These are phyloP conservation scores for Acrocyrtus sp. DNA, from an alignment of 2,888 invertebrate species.

Conservation along the genomic window DNA sequence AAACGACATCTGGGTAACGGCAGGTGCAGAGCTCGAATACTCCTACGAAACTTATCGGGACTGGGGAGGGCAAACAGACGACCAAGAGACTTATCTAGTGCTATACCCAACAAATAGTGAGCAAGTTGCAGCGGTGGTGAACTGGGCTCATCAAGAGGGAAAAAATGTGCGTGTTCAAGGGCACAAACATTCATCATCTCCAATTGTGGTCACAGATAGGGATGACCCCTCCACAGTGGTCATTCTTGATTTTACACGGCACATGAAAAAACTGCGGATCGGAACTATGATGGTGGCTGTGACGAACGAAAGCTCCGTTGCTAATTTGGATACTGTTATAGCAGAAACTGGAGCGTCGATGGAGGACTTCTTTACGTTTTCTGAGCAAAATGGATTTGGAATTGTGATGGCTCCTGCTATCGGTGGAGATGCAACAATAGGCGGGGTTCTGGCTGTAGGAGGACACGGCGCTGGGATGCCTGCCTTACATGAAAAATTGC, in stretches of 20 bases:
- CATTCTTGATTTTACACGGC: conserved; percentile 31
- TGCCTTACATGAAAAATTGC: conserved; percentile 6
- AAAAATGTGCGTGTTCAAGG: conserved; percentile 34
- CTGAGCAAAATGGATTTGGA: conserved; percentile 38
- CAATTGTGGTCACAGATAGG: conserved; percentile 17
- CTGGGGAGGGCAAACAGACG: too few species aligned
- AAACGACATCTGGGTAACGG: background rate
- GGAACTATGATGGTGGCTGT: background rate
- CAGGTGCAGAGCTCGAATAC: too few species aligned
- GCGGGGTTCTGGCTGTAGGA: conserved; percentile 50
- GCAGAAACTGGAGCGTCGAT: conserved; percentile 43
- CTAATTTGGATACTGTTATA: conserved; percentile 5
- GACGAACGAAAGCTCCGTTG: background rate
- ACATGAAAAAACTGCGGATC: conserved; percentile 36
- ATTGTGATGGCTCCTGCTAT: conserved; percentile 27
- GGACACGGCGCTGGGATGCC: conserved; percentile 52
- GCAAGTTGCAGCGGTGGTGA: conserved; percentile 20
- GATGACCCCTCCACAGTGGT: conserved; percentile 24
- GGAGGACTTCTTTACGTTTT: conserved; percentile 41
- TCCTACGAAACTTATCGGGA: too few species aligned
- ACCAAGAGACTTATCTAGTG: conserved; percentile 6
- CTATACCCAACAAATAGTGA: conserved; percentile 19
- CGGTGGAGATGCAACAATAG: conserved; percentile 35
- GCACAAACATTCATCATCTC: conserved; percentile 32
- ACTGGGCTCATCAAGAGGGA: conserved; percentile 36